Conservation (phyloP, 2,888 invertebrate species). For the Polylopha cassiicola region DNA sequence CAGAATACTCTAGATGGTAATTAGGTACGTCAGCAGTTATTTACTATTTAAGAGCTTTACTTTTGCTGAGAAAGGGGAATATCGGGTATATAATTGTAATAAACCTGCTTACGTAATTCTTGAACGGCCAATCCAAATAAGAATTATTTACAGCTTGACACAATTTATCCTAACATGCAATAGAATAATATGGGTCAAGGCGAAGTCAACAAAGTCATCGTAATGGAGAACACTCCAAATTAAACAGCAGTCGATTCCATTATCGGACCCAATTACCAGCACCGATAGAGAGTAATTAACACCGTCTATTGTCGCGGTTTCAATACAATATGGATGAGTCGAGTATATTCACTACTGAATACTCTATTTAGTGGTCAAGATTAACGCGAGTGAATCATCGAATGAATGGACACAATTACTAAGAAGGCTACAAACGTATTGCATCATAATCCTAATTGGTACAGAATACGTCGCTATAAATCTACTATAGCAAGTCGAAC, state of each 20-base stretch:
- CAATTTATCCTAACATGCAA: conserved; percentile 15
- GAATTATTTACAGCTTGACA: conserved; percentile 7
- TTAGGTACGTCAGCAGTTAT: no score
- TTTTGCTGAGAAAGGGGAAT: conserved; percentile 10
- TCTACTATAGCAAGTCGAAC: no score
- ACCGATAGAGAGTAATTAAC: conserved; percentile 32
- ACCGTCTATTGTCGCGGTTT: conserved; percentile 25
- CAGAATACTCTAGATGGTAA: no score
- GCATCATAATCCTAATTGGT: no score
- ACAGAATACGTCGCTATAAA: no score
- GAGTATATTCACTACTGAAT: no score
- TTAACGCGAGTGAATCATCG: no score
- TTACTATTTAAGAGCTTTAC: no score
- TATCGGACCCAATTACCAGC: conserved; percentile 31
- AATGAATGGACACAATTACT: no score
- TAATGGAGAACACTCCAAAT: conserved; percentile 34
- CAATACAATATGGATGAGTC: conserved; percentile 7
- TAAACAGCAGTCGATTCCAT: conserved; percentile 28
- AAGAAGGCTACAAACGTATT: no score
- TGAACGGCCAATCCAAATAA: conserved; percentile 15
- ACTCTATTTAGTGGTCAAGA: no score
- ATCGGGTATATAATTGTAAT: no score
- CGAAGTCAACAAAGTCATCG: conserved; percentile 30
- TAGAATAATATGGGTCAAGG: conserved; percentile 38
- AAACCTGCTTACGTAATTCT: conserved; percentile 22